These are phyloP conservation scores for Colossoma macropomum DNA, from an alignment of 2,113 vertebrate species.

Conservation along the genomic window DNA sequence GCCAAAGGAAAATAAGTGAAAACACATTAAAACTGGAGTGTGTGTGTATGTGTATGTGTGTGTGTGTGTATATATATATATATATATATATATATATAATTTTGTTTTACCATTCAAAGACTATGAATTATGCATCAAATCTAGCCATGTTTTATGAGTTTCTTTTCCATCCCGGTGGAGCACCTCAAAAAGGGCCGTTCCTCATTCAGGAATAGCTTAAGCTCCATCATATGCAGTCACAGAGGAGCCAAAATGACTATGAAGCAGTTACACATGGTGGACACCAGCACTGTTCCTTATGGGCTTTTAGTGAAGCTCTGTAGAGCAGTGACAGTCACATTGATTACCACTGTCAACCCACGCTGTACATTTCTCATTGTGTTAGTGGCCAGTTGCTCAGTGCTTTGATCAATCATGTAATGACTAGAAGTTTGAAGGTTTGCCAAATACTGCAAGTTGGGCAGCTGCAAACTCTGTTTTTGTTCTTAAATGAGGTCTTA, in stretches of 20 bases:
- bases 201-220: not conserved
- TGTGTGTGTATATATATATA: too few relatives aligned
- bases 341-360: constrained; percentile 49
- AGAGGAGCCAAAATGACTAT: not conserved
- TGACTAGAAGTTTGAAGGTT: constrained; percentile 37
- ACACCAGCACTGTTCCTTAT: constrained; percentile 22
- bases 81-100: too few relatives aligned
- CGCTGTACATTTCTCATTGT: constrained; percentile 48
- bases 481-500: constrained; percentile 16
- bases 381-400: constrained; percentile 46
- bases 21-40: too few relatives aligned
- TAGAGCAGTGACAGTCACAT: constrained; percentile 35
- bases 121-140: too few relatives aligned
- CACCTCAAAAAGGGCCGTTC: not conserved
- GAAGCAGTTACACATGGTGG: not conserved
- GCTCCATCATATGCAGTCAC: too few relatives aligned
- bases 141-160: not conserved
- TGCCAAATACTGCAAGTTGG: constrained; percentile 34
- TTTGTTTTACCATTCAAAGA: too few relatives aligned
- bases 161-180: not conserved
- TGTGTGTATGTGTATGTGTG: too few relatives aligned
- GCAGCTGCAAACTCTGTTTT: constrained; percentile 12
- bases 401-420: constrained; percentile 48
- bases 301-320: constrained; percentile 42
- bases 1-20: too few relatives aligned